phyloP scores from a whole-genome alignment of 1,140 invertebrate species.

The Drosophila murphyi region DNA sequence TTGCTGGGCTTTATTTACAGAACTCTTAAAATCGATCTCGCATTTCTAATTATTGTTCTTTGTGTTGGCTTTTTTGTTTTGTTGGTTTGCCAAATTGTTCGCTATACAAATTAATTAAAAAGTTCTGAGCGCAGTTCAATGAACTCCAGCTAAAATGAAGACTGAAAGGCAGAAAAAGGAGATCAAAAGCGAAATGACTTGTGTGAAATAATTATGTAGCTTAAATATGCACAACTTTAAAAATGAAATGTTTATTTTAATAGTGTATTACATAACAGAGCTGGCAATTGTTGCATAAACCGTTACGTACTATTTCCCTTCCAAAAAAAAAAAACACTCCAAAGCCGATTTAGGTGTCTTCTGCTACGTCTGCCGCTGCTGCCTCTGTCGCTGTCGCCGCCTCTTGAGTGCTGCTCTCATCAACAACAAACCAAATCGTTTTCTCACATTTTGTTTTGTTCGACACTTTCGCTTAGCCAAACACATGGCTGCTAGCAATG shows the following conservation, averaged over 20 bases:
- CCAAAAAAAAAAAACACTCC: not conserved
- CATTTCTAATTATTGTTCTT: conserved; percentile 11
- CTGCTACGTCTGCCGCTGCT: not conserved
- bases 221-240: no score
- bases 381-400: conserved; percentile 2
- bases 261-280: conserved; percentile 61
- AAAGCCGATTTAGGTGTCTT: conserved; percentile 27
- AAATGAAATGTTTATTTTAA: not conserved
- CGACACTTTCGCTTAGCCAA: conserved; percentile 57
- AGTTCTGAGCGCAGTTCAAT: conserved; percentile 58
- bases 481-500: conserved; percentile 46
- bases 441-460: conserved; percentile 75
- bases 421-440: conserved; percentile 45
- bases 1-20: conserved; percentile 28
- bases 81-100: conserved; percentile 24
- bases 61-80: conserved; percentile 25
- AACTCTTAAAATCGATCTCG: conserved; percentile 3
- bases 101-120: conserved; percentile 73
- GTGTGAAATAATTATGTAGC: no score
- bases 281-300: conserved; percentile 70
- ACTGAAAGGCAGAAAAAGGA: not conserved
- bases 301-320: conserved; percentile 47
- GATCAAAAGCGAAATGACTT: not conserved
- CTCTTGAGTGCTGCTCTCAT: not conserved
- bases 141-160: conserved; percentile 38